Conservation (phyloP, 2,797 vertebrate genomes). For the Holocentrus rufus region DNA sequence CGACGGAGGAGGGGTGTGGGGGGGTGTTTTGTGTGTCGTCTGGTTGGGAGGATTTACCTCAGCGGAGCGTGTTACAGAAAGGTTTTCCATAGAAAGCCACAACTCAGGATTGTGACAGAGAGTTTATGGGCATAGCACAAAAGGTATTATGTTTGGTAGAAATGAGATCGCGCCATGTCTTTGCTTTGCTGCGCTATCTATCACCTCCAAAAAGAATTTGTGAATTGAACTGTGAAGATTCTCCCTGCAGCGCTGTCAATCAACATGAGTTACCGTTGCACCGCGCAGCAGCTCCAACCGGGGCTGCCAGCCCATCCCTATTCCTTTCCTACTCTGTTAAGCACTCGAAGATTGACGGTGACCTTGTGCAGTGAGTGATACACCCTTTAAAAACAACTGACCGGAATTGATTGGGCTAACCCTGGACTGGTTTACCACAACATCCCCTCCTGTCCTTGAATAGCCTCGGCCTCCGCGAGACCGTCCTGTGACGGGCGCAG, state of each 20-base stretch:
- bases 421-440: neutral
- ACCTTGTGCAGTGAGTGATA: constrained; percentile 51
- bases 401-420: neutral
- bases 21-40: neutral
- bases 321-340: constrained; percentile 18
- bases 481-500: neutral
- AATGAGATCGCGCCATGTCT: neutral
- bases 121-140: neutral
- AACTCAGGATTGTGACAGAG: neutral
- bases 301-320: constrained; percentile 33
- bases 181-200: neutral
- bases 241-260: neutral
- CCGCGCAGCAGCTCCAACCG: constrained; percentile 33
- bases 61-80: neutral
- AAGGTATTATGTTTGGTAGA: neutral
- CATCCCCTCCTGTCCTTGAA: constrained; percentile 6
- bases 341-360: constrained; percentile 23
- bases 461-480: neutral
- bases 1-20: too few species aligned
- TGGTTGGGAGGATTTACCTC: neutral
- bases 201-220: neutral
- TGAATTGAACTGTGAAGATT: neutral
- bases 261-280: neutral
- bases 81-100: neutral
- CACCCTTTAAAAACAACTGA: constrained; percentile 11